Base-by-base conservation (phyloP, 2,797 vertebrate genomes). In the Anableps anableps region DNA sequence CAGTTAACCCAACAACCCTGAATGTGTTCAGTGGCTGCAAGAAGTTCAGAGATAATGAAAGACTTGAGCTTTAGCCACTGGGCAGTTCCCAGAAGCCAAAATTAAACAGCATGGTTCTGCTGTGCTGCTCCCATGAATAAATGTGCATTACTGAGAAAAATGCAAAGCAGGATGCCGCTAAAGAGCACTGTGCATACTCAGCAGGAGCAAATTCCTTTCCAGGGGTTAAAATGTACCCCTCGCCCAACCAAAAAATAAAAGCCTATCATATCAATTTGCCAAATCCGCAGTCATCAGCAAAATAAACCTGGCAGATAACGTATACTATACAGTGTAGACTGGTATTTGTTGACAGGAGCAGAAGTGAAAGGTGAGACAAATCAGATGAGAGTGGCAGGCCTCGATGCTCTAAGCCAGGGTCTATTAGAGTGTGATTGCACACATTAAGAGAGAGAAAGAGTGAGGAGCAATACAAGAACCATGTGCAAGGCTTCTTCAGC, bases 371-470 rank as follows among this genome's bases (percentile, higher is more conserved):
- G 84, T 80, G 84, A 92, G 86, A 80, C 29, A 77, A 86, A 72
- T 21, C 58, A 78, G 79, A 53, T 53, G 75, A 76, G 55, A 84
- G 77, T 19, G 74, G 77, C 8, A n/a, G 76, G 86, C 70, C 83
- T 81, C 19, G n/a, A 74, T 64, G 84, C 86, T 86, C 80, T 66
- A 83, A 88, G 81, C 41, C 64, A 6, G 85, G 83, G 75, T 93
- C 88, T 90, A 92, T 93, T 92, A 93, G 86, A 83, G 80, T 36
- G 84, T 88, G 86, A 92, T 89, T 89, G 88, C 86, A 77, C n/a
- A 84, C 92, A 93, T 94, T 93, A 93, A 80, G 73, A 79, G 78
- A 74, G 90, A 88, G 91, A 91, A 92, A 75, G 62, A 78, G 79
- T 72, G 89, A 86, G 92, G 88, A 85, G 83, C 41, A 79, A 91